Evolutionary conservation across 2,113 vertebrate species (phyloP).

Genomic region (Platysteira castanea): DNA sequence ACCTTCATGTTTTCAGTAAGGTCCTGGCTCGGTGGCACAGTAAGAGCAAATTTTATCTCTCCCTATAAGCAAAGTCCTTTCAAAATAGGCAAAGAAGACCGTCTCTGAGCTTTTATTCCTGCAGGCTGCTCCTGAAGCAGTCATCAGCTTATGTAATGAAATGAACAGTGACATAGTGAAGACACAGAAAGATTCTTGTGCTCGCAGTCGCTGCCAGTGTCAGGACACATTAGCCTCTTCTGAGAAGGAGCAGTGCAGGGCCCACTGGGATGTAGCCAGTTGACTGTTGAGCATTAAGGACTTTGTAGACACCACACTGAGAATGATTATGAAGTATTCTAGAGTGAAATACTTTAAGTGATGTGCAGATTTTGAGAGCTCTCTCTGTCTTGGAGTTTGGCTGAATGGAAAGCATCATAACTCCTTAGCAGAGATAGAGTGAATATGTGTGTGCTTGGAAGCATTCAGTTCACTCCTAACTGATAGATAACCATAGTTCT

Average conservation of each 20-base stretch:
- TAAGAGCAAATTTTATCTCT: not conserved
- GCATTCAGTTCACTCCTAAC: not conserved
- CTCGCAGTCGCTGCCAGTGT: accelerated
- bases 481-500: not conserved
- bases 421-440: not conserved
- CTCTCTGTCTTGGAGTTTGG: not conserved
- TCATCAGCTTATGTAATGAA: not conserved
- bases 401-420: not conserved
- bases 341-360: not conserved
- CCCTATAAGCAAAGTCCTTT: not conserved
- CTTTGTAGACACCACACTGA: not conserved
- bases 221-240: not conserved
- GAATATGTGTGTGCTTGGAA: not conserved
- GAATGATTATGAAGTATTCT: not conserved
- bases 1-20: not conserved
- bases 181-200: not conserved
- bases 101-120: not conserved
- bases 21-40: not conserved
- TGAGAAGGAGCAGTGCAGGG: not conserved
- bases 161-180: not conserved
- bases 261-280: not conserved
- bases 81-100: not conserved
- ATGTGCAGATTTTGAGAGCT: not conserved
- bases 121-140: not conserved
- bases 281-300: not conserved